phyloP scores from a whole-genome alignment of 2,888 invertebrate genomes.

The Phortica magna region DNA sequence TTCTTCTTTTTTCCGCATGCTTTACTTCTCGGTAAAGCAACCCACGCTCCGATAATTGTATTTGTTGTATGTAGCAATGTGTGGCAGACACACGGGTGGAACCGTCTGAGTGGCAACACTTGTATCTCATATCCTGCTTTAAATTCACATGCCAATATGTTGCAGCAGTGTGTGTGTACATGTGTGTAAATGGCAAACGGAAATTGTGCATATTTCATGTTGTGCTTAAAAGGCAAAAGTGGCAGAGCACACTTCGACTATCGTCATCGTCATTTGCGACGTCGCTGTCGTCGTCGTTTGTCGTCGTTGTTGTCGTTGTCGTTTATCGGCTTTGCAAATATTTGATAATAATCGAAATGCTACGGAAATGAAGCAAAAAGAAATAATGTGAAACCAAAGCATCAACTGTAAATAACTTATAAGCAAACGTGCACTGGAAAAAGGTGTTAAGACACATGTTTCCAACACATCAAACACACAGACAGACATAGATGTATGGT shows the following conservation, averaged over 20 bases:
- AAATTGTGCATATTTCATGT: slow-evolving; percentile 51
- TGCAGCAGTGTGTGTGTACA: slow-evolving; percentile 34
- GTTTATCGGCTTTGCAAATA: slow-evolving; percentile 4
- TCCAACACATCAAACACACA: slow-evolving; percentile 29
- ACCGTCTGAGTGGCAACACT: background rate
- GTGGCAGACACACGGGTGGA: background rate
- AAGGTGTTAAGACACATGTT: slow-evolving; percentile 49
- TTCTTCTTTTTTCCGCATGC: slow-evolving; percentile 35
- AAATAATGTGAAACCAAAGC: slow-evolving; percentile 42
- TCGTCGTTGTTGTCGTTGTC: background rate
- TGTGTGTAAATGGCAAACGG: slow-evolving; percentile 47
- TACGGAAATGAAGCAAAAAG: slow-evolving; percentile 15
- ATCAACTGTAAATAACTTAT: slow-evolving; percentile 70
- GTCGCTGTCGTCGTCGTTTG: background rate
- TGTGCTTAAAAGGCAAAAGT: slow-evolving; percentile 27
- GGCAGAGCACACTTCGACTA: background rate
- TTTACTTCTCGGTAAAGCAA: background rate
- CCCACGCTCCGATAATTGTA: background rate
- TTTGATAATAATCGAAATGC: slow-evolving; percentile 32
- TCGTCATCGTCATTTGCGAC: slow-evolving; percentile 6
- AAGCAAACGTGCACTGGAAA: slow-evolving; percentile 47
- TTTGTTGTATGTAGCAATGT: background rate
- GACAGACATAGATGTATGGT: background rate
- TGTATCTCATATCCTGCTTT: slow-evolving; percentile 28
- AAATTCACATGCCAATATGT: background rate